Base-by-base conservation (phyloP, 2,888 invertebrate species). In the Dendrolimus pini region DNA sequence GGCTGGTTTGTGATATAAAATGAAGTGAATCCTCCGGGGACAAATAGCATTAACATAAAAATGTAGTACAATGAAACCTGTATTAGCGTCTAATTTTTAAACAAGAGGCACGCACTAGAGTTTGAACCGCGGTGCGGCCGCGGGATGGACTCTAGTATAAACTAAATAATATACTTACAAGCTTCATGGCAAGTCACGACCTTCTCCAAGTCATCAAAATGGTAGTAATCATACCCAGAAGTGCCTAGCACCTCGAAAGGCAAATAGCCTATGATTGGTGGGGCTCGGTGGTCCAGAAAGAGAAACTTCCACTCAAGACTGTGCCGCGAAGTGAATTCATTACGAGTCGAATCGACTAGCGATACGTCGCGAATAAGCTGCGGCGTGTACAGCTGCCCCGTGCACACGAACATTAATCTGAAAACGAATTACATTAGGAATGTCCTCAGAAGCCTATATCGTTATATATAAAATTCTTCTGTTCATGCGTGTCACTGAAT, bases 281-380 rank as follows among this genome's bases (percentile, higher is more conserved):
- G 95, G 0, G 97, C 97, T 72, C 97, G 93, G 75, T 98, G 97
- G 77, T 98, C 98, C 41, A 98, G 84, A 77, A 97, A 98, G 30
- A 98, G 87, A 78, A 98, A 98, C 81, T 98, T 98, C 98, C 98
- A 98, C 80, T 98, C 98, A 65, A 98, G 92, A 77, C 97, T 98
- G 77, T 98, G 97, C 41, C 97, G 92, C 0, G 98, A 98, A 0
- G 96, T 96, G 77, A 98, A 98, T 88, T 98, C 98, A 68, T 93
- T 94, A 69, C 95, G 94, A 3, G 92, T 92, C 0, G 93, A 93
- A 77, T 96, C 96, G 10, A 95, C 92, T 1, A 96, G 91, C 0
- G 96, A 95, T 88, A 97, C 95, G 83, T 98, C 97, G 18, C 96
- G 92, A 55, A 97, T 94, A 59, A 98, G 82, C 71, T 96, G 96